Conservation (phyloP, 1,140 invertebrate species). For the Drosophila tsacasi region DNA sequence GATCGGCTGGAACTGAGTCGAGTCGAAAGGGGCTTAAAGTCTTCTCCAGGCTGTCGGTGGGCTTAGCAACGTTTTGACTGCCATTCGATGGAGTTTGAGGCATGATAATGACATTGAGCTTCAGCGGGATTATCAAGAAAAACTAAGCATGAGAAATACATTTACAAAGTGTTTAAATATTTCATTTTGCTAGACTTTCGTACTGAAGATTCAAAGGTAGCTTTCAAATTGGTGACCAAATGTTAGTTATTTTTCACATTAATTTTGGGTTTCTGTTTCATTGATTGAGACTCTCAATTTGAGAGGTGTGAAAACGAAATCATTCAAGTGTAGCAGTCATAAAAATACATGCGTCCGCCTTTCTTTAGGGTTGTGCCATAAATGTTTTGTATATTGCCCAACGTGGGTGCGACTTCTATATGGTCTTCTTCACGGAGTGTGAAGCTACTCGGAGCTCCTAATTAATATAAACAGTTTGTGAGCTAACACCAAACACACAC, state of each 20-base stretch:
- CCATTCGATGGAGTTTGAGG: conserved; percentile 34
- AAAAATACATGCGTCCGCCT: conserved; percentile 37
- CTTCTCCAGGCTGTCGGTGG: conserved; percentile 22
- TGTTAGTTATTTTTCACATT: neutral
- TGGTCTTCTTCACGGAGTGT: conserved; percentile 30
- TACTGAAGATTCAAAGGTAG: neutral
- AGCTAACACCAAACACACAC: conserved; percentile 41
- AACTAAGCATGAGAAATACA: neutral
- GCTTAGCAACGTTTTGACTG: conserved; percentile 38
- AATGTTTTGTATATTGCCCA: conserved; percentile 28
- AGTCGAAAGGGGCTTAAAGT: conserved; percentile 35
- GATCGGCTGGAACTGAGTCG: conserved; percentile 31
- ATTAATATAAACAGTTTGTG: conserved; percentile 62
- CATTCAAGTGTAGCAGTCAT: conserved; percentile 42
- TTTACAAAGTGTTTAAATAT: conserved; percentile 2
- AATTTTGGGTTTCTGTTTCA: conserved; percentile 11
- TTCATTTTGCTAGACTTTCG: neutral
- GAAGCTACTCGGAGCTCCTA: conserved; percentile 45
- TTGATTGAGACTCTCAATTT: too few species aligned
- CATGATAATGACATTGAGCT: conserved; percentile 35
- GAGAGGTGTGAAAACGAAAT: conserved; percentile 51
- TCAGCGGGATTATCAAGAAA: conserved; percentile 19
- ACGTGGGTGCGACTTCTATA: conserved; percentile 42
- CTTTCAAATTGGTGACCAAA: neutral
- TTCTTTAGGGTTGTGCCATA: conserved; percentile 29